phyloP scores from a whole-genome alignment of 92 coral and sea anemone genomes.

The Palythoa grandiflora region DNA sequence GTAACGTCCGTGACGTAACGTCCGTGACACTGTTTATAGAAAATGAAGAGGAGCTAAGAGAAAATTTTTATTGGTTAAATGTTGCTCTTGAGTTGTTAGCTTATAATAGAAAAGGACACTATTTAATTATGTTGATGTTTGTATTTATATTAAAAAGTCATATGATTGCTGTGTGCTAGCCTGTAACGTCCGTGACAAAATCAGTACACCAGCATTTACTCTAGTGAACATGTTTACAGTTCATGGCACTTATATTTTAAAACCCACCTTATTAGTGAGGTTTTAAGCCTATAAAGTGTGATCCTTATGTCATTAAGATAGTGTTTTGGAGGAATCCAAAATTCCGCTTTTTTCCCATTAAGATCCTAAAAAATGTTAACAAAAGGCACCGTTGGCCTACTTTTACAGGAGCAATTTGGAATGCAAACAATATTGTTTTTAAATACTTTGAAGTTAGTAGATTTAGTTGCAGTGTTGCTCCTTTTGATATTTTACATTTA shows the following conservation, averaged over 20 bases:
- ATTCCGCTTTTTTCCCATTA: not conserved
- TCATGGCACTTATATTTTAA: not conserved
- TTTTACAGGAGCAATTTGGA: not conserved
- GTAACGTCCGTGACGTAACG: slow-evolving; percentile 28
- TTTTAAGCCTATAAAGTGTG: slow-evolving; percentile 16
- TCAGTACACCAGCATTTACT: not conserved
- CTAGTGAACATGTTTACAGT: not conserved
- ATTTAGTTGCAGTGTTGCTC: not conserved
- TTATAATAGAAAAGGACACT: slow-evolving; percentile 18
- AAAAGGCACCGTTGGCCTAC: not conserved
- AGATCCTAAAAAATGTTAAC: not conserved
- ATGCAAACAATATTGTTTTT: not conserved
- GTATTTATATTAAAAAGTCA: slow-evolving; percentile 11
- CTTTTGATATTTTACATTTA: no score
- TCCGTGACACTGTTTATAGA: slow-evolving; percentile 21
- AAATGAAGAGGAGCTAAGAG: slow-evolving; percentile 20
- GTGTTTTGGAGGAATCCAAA: not conserved
- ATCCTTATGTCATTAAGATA: slow-evolving; percentile 9
- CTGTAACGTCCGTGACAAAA: not conserved
- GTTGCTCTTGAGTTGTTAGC: slow-evolving; percentile 21
- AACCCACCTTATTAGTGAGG: slow-evolving; percentile 19
- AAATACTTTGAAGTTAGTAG: not conserved
- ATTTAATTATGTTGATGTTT: slow-evolving; percentile 16
- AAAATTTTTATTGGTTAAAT: slow-evolving; percentile 16
- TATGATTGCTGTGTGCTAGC: not conserved